phyloP scores from a whole-genome alignment of 2,888 invertebrate genomes.

The Horisme vitalbata region DNA sequence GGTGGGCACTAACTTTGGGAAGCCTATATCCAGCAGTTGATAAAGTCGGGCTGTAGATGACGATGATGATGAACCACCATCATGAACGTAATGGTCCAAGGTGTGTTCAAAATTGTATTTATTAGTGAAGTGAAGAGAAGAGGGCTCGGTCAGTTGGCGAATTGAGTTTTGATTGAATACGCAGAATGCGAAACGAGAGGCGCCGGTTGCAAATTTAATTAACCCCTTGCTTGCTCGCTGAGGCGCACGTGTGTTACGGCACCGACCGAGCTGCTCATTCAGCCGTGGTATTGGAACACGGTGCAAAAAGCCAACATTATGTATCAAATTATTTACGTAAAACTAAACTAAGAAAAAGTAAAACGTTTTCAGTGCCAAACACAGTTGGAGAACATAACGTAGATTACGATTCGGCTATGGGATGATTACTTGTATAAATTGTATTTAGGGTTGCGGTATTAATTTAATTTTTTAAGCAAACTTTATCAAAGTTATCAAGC shows the following conservation, averaged over 20 bases:
- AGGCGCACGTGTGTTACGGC: conserved; percentile 52
- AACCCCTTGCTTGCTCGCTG: conserved; percentile 77
- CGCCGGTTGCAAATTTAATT: conserved; percentile 81
- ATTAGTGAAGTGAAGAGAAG: conserved; percentile 57
- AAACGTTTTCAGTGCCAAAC: conserved; percentile 2
- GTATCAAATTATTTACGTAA: conserved; percentile 8
- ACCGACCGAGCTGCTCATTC: conserved; percentile 38
- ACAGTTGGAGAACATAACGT: too few species aligned
- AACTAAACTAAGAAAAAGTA: not conserved
- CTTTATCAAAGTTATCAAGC: too few species aligned
- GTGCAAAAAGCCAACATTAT: conserved; percentile 7
- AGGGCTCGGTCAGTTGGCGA: conserved; percentile 66
- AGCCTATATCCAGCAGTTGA: too few species aligned
- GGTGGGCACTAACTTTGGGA: too few species aligned
- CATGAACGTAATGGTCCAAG: conserved; percentile 34
- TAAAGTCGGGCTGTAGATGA: too few species aligned
- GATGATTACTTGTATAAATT: too few species aligned
- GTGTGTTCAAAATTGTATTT: conserved; percentile 39
- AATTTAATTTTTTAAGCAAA: too few species aligned
- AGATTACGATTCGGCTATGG: too few species aligned
- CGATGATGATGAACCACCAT: not conserved
- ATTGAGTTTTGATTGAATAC: conserved; percentile 82
- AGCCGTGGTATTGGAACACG: conserved; percentile 26
- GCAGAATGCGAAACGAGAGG: conserved; percentile 77
- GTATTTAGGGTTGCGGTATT: too few species aligned